phyloP scores from a whole-genome alignment of 2,797 vertebrate genomes.

The Esox lucius region DNA sequence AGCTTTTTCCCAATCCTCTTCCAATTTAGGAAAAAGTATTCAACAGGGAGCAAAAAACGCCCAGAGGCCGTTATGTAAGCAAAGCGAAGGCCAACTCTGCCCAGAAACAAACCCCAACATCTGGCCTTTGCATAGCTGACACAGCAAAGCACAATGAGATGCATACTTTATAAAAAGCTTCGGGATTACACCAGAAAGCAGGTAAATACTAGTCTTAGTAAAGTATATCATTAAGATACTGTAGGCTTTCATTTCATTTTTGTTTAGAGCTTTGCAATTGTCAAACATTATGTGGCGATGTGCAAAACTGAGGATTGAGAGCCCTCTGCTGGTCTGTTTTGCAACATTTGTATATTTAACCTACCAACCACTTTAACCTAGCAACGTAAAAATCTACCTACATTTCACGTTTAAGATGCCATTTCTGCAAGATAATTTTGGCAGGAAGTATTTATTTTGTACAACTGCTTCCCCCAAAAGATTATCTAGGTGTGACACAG shows the following conservation, averaged over 20 bases:
- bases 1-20: constrained; percentile 11
- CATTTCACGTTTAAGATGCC: too few species aligned
- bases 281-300: too few species aligned
- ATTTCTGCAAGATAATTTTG: too few species aligned
- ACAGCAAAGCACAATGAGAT: constrained; percentile 25
- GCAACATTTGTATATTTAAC: neutral
- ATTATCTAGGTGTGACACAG: too few species aligned
- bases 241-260: neutral
- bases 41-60: constrained; percentile 30
- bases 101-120: constrained; percentile 37
- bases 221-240: neutral
- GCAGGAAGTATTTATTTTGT: too few species aligned
- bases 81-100: constrained; percentile 23
- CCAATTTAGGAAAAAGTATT: constrained; percentile 26
- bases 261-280: neutral
- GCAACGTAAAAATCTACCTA: neutral
- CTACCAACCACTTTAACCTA: neutral
- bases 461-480: too few species aligned
- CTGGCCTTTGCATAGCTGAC: constrained; percentile 26
- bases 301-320: constrained; percentile 11
- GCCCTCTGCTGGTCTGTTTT: constrained; percentile 46
- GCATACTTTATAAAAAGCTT: constrained; percentile 7
- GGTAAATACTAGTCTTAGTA: neutral
- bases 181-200: neutral
- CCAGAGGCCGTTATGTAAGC: constrained; percentile 44